Evolutionary conservation across 2,113 vertebrate genomes (phyloP), one percentile per base, ranked within the genome.

Genomic region (Cololabis saira): DNA sequence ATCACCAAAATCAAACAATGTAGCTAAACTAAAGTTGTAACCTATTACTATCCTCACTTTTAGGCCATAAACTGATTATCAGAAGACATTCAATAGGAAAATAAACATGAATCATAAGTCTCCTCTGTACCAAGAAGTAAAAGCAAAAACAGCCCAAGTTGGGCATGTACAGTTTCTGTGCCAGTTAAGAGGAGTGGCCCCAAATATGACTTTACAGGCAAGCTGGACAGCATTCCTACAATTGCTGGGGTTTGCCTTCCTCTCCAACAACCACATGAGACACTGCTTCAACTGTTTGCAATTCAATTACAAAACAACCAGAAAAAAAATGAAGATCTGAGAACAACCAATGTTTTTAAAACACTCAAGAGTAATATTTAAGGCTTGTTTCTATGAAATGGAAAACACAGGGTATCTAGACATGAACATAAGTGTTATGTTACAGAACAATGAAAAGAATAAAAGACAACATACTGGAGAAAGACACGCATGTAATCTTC

Each of bases 211-310:
- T 74, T 33, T 79, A 82, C 76, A 73, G 61, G 76, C 90, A 73
- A 62, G 87, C 65, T 71, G 42, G 57, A 78, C 76, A 4, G 71
- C 90, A 89, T 91, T 91, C 89, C 81, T 80, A 45, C 15, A 65
- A 77, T 42, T 11, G n/a, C 70, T 49, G 67, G 43, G 60, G 60
- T 80, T 72, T 14, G 61, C 55, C 76, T 74, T 79, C 62, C 49
- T 76, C 70, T 52, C 48, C 70, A 37, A 61, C 44, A 71, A 50
- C 12, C 12, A 57, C 67, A 55, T 14, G 49, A 74, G 67, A 67
- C 78, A 74, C 72, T 71, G 48, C 62, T 19, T 67, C 56, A 58
- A 57, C 57, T 70, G 66, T 61, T 54, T 65, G 54, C 33, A 21
- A 44, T 61, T 59, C 43, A 61, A 14, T 17, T 60, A 54, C 51